Percentiles rank a stretch among this genome's conserved stretches.
Evolutionary conservation across 2,888 invertebrate species (phyloP).

Genomic region (Cotesia congregata): DNA sequence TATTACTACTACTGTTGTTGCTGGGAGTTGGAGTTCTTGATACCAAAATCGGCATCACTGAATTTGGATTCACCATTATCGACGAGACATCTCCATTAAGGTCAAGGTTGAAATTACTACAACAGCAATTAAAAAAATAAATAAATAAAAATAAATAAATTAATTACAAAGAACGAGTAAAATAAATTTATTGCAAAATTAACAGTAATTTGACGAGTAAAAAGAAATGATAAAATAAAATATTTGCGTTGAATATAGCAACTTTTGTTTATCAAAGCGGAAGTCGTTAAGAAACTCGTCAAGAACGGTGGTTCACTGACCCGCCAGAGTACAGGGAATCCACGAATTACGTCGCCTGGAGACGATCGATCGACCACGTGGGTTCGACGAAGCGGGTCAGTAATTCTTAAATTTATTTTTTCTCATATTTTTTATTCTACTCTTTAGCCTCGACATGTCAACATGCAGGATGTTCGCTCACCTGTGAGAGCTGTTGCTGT

Average conservation of each 20-base stretch:
- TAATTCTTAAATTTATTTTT: constrained; percentile 36
- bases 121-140: constrained; percentile 14
- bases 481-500: constrained; percentile 67
- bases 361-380: constrained; percentile 48
- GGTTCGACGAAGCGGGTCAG: constrained; percentile 44
- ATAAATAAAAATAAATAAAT: neutral
- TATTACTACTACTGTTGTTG: constrained; percentile 15
- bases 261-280: constrained; percentile 68
- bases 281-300: constrained; percentile 72
- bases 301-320: constrained; percentile 74
- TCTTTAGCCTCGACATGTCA: constrained; percentile 1
- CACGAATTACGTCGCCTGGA: constrained; percentile 56
- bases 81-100: constrained; percentile 81
- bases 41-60: constrained; percentile 85
- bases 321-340: constrained; percentile 64
- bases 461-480: constrained; percentile 37
- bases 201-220: neutral
- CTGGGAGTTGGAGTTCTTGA: constrained; percentile 52
- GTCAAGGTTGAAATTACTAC: constrained; percentile 77
- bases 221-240: constrained; percentile 3
- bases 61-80: constrained; percentile 91
- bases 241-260: constrained; percentile 21
- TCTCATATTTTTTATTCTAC: constrained; percentile 22
- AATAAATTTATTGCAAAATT: constrained; percentile 4
- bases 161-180: neutral